These are phyloP conservation scores for Embidobia sp. DNA, from an alignment of 2,888 invertebrate genomes.

Conservation along the genomic window DNA sequence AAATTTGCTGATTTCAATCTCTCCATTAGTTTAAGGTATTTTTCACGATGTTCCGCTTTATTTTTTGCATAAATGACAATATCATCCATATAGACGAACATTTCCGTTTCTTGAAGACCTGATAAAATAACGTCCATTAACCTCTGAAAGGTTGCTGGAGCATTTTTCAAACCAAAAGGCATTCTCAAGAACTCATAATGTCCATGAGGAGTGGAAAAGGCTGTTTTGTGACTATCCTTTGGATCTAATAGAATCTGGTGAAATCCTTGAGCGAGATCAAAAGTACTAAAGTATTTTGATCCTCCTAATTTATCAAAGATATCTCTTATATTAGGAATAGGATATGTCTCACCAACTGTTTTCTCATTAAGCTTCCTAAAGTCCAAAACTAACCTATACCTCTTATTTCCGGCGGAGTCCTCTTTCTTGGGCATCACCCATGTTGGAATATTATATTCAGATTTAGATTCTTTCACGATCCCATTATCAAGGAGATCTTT, in stretches of 20 bases:
- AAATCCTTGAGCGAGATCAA: background rate
- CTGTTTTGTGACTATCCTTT: no score
- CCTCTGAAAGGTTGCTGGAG: background rate
- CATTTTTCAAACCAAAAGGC: no score
- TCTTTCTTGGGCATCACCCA: no score
- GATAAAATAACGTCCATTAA: background rate
- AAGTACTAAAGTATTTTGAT: background rate
- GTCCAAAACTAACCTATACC: background rate
- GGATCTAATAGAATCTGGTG: background rate
- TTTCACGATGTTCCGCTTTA: background rate
- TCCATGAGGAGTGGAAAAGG: background rate
- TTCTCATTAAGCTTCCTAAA: background rate
- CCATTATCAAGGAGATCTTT: no score
- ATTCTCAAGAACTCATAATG: no score
- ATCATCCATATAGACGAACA: slow-evolving; percentile 2
- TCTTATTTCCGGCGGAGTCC: no score
- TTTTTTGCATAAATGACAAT: background rate
- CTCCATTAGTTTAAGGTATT: background rate
- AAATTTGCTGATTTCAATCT: background rate
- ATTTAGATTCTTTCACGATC: no score
- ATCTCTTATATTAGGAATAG: background rate
- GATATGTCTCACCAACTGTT: background rate
- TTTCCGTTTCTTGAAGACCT: background rate
- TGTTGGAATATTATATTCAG: no score
- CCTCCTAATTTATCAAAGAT: background rate